Evolutionary conservation across 2,888 invertebrate genomes (phyloP).

Genomic region (Heliconius aoede): DNA sequence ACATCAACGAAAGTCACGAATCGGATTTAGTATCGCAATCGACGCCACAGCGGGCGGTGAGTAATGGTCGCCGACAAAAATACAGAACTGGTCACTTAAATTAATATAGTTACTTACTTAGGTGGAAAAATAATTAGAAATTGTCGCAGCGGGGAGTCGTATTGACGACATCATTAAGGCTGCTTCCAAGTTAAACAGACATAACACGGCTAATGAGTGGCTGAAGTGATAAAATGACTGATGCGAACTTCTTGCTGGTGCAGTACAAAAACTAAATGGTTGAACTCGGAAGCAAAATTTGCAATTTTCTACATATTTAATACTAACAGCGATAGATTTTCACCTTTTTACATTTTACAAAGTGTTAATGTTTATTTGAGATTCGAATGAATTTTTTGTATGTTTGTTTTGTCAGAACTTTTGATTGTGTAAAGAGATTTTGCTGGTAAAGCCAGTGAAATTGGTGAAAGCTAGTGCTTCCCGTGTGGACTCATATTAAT

Average conservation of each 20-base stretch:
- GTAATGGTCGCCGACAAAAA: slow-evolving; percentile 61
- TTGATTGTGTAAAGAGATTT: too few species aligned
- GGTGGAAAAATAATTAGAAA: slow-evolving; percentile 31
- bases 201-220: neutral
- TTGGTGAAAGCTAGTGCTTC: too few species aligned
- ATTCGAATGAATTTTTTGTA: too few species aligned
- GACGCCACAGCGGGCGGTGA: slow-evolving; percentile 56
- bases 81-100: slow-evolving; percentile 34
- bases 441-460: too few species aligned
- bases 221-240: neutral
- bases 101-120: slow-evolving; percentile 29
- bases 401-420: too few species aligned
- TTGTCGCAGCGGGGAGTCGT: slow-evolving; percentile 17
- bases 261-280: neutral
- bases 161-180: slow-evolving; percentile 6
- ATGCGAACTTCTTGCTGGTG: neutral
- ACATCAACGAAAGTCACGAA: slow-evolving; percentile 30
- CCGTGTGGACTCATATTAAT: too few species aligned
- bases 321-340: too few species aligned
- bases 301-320: slow-evolving; percentile 10
- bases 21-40: slow-evolving; percentile 37
- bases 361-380: too few species aligned
- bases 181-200: neutral
- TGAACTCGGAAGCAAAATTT: neutral
- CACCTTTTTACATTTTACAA: too few species aligned